Percentiles rank a stretch among this genome's conserved stretches.
Conservation (phyloP, 2,797 vertebrate genomes). For the Poeciliopsis paucimaculata region DNA sequence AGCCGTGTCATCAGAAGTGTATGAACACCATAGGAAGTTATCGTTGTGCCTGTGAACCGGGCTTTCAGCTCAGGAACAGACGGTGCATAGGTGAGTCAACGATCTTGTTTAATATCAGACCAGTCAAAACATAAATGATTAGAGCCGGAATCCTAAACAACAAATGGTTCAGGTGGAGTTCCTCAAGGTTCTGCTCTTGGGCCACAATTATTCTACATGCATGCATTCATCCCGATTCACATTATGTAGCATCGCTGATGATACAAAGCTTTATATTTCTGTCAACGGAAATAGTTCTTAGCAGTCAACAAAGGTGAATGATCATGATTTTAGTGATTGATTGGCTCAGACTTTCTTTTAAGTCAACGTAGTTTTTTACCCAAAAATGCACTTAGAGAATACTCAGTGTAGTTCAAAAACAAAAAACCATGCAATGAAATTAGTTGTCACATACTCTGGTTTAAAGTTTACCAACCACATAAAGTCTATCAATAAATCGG, state of each 20-base stretch:
- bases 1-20: conserved; percentile 91
- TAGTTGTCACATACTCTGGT: not conserved
- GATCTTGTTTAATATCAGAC: not conserved
- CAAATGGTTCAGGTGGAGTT: not conserved
- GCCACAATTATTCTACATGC: not conserved
- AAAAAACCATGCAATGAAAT: not conserved
- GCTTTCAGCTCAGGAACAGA: conserved; percentile 91
- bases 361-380: not conserved
- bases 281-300: not conserved
- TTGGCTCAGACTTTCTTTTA: not conserved
- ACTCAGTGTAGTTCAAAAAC: no score
- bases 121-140: not conserved
- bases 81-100: conserved; percentile 88
- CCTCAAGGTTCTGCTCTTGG: not conserved
- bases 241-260: not conserved
- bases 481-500: not conserved
- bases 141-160: not conserved
- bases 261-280: not conserved
- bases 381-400: not conserved
- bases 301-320: not conserved
- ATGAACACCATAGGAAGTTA: conserved; percentile 95
- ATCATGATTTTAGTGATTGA: not conserved
- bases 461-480: not conserved
- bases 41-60: conserved; percentile 93
- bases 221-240: not conserved